Evolutionary conservation across 2,797 vertebrate species (phyloP).

Genomic region (Aselliscus stoliczkanus): DNA sequence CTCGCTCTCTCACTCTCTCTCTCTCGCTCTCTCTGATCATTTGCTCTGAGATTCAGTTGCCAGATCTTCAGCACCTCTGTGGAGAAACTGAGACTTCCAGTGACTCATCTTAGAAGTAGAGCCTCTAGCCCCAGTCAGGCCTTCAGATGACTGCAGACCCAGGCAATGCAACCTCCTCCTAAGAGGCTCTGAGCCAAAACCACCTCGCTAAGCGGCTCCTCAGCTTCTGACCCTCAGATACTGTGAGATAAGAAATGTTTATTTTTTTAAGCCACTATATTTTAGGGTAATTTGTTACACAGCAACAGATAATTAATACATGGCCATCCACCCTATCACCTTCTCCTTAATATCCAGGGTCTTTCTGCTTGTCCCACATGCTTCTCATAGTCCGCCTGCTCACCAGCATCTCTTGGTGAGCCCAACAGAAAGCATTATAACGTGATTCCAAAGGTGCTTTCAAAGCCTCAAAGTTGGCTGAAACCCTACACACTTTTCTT

Average conservation of each 20-base stretch:
- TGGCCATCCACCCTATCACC: background rate
- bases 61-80: background rate
- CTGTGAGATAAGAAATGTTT: background rate
- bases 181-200: background rate
- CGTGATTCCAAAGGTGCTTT: background rate
- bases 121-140: background rate
- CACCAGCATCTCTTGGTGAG: background rate
- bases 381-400: background rate
- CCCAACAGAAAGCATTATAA: background rate
- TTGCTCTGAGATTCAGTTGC: background rate
- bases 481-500: conserved; percentile 7
- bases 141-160: background rate
- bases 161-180: background rate
- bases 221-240: background rate
- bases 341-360: background rate
- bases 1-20: background rate
- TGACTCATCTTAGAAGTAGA: background rate
- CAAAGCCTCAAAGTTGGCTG: background rate
- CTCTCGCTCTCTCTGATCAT: background rate
- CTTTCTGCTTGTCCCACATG: background rate
- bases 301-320: background rate
- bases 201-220: background rate
- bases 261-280: background rate
- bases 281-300: background rate
- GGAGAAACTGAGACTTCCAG: conserved; percentile 20